Base-by-base conservation (phyloP, 2,888 invertebrate species). In the Polydrusus pterygomalis region DNA sequence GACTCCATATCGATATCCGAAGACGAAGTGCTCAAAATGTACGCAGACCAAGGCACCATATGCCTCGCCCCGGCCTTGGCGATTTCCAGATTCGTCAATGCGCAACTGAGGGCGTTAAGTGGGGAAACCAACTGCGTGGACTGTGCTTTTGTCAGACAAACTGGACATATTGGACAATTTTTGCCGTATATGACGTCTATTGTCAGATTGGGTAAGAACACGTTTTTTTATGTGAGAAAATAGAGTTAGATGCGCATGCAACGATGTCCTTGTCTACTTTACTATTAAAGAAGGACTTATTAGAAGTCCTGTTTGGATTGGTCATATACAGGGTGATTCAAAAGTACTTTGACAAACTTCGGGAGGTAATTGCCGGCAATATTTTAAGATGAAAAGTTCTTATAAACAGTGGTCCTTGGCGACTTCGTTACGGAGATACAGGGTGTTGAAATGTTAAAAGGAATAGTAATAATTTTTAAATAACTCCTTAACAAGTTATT, bases 171-270 rank as follows among this genome's bases (percentile, higher is more conserved):
- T 38, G 83, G 81, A 25, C 80, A 82, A 49, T 87, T 86, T 80
- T 80, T 87, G 40, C 85, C 86, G 0, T 88, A 87, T 51, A 86
- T 86, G 86, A 83, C 84, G 1, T 84, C 86, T 0, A 84, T 86
- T 7, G 81, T 86, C 2, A 82, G 82, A 80, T 80, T 86, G 71
- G 84, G 86, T 85, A 81, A 75, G 72, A 63, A 38, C 5, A 0
- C 13, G 43, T 25, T 5, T n/a, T n/a, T n/a, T n/a, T n/a, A n/a
- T n/a, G 5, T 25, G 5, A 25, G 5, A 25, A 25, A 25, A 3
- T 25, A 25, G 25, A 25, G 5, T 25, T 1, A 43, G 43, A 34
- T n/a, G n/a, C n/a, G n/a, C 34, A 34, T 3, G 5, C 25, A 25
- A 25, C 43, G 43, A 43, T 7, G n/a, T n/a, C n/a, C n/a, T 43